Conservation (phyloP, 2,113 vertebrate genomes). For the Pongo abelii region DNA sequence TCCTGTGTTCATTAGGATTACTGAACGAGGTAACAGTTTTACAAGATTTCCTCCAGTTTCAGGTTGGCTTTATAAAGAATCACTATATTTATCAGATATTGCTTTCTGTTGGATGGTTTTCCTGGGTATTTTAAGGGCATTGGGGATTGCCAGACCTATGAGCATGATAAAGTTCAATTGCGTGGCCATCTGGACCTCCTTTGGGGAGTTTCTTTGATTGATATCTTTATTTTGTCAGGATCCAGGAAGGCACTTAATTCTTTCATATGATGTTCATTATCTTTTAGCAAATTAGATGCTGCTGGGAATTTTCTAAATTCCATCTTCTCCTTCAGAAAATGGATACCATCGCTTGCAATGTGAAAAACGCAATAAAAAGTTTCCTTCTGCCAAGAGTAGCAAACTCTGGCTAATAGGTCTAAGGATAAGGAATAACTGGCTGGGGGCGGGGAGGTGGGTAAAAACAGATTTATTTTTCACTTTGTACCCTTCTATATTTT, state of each 20-base stretch:
- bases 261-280: constrained; percentile 66
- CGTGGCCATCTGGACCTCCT: constrained; percentile 68
- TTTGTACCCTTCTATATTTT: background rate
- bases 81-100: background rate
- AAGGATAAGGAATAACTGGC: background rate
- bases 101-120: constrained; percentile 11
- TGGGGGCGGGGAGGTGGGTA: background rate
- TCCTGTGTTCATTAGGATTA: background rate
- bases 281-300: constrained; percentile 71
- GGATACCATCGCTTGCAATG: background rate
- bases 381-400: background rate
- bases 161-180: constrained; percentile 53
- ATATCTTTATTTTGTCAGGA: constrained; percentile 69
- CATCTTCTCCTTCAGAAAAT: constrained; percentile 30
- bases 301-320: constrained; percentile 66
- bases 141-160: background rate
- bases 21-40: background rate
- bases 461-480: constrained; percentile 6
- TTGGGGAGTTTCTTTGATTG: constrained; percentile 61
- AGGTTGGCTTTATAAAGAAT: background rate
- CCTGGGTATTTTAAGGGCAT: background rate
- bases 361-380: constrained; percentile 26
- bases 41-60: background rate
- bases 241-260: constrained; percentile 62
- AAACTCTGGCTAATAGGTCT: background rate